Evolutionary conservation across 2,113 vertebrate genomes (phyloP).

Genomic region (Picathartes gymnocephalus): DNA sequence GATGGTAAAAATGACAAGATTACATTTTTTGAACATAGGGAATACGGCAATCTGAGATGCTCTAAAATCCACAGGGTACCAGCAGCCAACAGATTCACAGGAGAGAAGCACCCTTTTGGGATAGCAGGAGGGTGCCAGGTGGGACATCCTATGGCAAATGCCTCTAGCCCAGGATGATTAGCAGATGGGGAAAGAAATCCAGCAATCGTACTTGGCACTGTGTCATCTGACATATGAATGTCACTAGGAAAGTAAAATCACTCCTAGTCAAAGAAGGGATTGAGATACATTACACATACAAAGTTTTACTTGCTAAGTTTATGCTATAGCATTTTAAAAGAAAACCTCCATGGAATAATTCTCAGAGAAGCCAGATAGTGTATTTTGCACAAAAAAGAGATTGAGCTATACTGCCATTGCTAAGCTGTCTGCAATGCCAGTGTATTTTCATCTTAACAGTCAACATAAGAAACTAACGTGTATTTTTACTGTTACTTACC

Average conservation of each 20-base stretch:
- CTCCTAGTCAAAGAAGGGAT: background rate
- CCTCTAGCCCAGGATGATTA: background rate
- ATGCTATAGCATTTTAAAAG: background rate
- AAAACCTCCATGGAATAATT: background rate
- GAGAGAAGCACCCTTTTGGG: rapidly evolving
- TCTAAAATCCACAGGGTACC: background rate
- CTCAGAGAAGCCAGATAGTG: background rate
- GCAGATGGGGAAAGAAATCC: background rate
- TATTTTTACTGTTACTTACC: slow-evolving; percentile 55
- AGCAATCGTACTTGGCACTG: background rate
- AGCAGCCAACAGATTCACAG: background rate
- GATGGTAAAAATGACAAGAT: background rate
- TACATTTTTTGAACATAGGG: background rate
- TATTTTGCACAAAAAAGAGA: background rate
- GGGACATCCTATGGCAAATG: background rate
- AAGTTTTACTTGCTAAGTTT: background rate
- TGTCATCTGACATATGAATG: background rate
- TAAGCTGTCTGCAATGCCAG: background rate
- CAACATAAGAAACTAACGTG: background rate
- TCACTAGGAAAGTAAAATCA: background rate
- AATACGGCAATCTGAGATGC: background rate
- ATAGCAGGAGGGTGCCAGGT: background rate
- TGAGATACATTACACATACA: background rate
- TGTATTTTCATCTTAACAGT: background rate
- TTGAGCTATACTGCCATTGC: background rate